Percentiles rank a stretch among this genome's conserved stretches.
Evolutionary conservation across 2,113 vertebrate species (phyloP).

Genomic region (Tenebrosternarchus preto): DNA sequence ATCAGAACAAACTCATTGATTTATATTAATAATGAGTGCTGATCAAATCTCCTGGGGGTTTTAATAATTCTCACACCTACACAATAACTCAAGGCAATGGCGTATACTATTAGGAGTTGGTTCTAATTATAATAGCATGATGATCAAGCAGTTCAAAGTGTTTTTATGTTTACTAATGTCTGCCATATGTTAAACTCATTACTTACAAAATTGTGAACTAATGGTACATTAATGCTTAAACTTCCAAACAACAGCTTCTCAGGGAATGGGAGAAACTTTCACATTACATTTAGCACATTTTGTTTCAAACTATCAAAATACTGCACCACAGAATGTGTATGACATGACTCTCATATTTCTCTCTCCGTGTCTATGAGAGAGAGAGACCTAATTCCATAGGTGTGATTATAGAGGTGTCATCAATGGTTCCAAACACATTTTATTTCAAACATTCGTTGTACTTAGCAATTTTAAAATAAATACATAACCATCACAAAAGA

Average conservation of each 20-base stretch:
- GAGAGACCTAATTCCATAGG: no score
- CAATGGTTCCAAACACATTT: no score
- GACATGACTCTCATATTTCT: no score
- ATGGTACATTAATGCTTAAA: background rate
- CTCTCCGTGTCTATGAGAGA: no score
- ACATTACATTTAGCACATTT: no score
- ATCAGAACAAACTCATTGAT: background rate
- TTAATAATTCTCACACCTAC: background rate
- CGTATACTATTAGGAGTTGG: background rate
- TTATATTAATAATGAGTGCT: background rate
- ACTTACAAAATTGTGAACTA: background rate
- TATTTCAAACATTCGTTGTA: no score
- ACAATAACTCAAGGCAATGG: background rate
- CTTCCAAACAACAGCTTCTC: background rate
- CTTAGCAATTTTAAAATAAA: no score
- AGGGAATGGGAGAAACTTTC: no score
- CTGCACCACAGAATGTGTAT: no score
- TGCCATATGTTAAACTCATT: slow-evolving; percentile 11
- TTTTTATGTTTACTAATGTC: background rate
- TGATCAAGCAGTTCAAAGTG: background rate
- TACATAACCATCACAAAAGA: no score
- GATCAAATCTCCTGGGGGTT: background rate
- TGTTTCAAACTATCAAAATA: no score
- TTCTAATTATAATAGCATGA: slow-evolving; percentile 11
- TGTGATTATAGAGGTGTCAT: no score